Evolutionary conservation across 2,888 invertebrate genomes (phyloP).

Genomic region (Brenthis daphne): DNA sequence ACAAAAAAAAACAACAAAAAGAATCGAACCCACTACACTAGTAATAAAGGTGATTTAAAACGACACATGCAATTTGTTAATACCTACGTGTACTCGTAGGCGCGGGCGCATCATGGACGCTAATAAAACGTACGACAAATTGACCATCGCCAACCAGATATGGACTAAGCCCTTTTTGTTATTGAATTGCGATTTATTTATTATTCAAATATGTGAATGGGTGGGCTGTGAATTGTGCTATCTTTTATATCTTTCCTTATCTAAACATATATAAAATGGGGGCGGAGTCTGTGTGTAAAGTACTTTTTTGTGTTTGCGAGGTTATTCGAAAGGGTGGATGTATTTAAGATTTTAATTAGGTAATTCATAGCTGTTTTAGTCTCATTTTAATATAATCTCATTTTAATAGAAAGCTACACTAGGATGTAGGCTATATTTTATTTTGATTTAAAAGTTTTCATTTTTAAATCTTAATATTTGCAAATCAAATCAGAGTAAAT

Average conservation of each 20-base stretch:
- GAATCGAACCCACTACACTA: not conserved
- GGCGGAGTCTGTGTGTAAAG: too few species aligned
- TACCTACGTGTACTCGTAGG: slow-evolving; percentile 31
- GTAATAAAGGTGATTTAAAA: slow-evolving; percentile 34
- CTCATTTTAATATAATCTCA: too few species aligned
- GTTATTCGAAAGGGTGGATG: too few species aligned
- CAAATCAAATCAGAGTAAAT: too few species aligned
- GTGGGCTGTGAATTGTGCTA: slow-evolving; percentile 35
- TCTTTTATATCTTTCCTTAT: slow-evolving; percentile 14
- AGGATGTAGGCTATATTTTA: too few species aligned
- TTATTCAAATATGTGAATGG: slow-evolving; percentile 38
- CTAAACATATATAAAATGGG: not conserved
- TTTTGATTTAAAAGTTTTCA: too few species aligned
- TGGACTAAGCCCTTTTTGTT: slow-evolving; percentile 40
- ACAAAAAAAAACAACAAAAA: not conserved
- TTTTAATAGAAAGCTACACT: too few species aligned
- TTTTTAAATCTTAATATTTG: too few species aligned
- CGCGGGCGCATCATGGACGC: slow-evolving; percentile 37
- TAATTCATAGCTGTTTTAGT: too few species aligned
- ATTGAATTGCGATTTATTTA: slow-evolving; percentile 42
- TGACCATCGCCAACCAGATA: slow-evolving; percentile 42
- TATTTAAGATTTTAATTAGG: too few species aligned
- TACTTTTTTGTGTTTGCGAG: too few species aligned
- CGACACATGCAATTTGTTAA: slow-evolving; percentile 35
- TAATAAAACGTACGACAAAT: slow-evolving; percentile 50